Base-by-base conservation (phyloP, 2,888 invertebrate genomes). In the Deilephila elpenor region DNA sequence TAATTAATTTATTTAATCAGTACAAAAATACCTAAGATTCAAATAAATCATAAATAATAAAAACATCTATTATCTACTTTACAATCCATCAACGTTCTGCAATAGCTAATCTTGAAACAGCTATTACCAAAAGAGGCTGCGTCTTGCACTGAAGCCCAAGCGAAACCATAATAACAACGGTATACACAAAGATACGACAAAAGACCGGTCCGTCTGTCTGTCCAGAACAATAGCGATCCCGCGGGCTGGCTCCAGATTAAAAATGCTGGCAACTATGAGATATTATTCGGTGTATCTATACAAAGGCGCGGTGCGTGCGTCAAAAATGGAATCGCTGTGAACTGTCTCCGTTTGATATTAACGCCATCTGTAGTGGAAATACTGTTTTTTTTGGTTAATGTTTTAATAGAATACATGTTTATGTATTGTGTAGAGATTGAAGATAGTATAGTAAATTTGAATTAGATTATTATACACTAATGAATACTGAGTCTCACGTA, bases 181-280 rank as follows among this genome's bases (percentile, higher is more conserved):
- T 34, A 56, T 59, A 59, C 51, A 72, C 34, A 64, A 62, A 59
- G 61, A 20, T 19, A 37, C 67, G 70, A 78, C 78, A 81, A 81
- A 82, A 71, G 74, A 67, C 59, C 60, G 60, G 78, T 76, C 76
- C 76, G 83, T 81, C 82, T 78, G 81, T 78, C 81, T 78, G 84
- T 82, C 86, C 84, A 78, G 78, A 82, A 88, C 87, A 88, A 87
- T 87, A 79, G 80, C 59, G 14, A 71, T 79, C 85, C 87, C 83
- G 80, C 79, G 80, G 88, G 85, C 84, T 79, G 77, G 64, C 59
- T 74, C 74, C 71, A 82, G 86, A 87, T 87, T 87, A 87, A 87
- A 88, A 86, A 81, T 73, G 51, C 37, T 64, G 32, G 72, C 73
- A 72, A 74, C 72, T 62, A 53, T 25, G 74, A 73, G 34, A 44